A percentile compares a stretch with the other conserved stretches of the same genome.
Conservation (phyloP, 2,888 invertebrate genomes). For the Palloptera scutellata region DNA sequence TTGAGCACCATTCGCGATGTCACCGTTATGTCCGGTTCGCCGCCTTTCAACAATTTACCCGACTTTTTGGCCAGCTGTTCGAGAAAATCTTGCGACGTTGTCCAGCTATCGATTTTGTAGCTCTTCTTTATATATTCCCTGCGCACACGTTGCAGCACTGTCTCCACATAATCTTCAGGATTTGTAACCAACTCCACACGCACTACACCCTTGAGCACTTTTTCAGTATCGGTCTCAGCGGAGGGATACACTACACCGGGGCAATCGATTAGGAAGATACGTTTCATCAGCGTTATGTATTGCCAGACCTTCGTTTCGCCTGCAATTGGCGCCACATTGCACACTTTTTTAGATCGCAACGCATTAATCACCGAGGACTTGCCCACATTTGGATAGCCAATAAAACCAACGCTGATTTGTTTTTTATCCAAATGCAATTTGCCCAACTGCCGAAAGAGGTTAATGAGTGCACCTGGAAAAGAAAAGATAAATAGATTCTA, state of each 20-base stretch:
- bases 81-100: slow-evolving; percentile 84
- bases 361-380: slow-evolving; percentile 99
- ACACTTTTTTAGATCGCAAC: slow-evolving; percentile 94
- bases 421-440: slow-evolving; percentile 96
- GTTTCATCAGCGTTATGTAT: slow-evolving; percentile 96
- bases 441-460: slow-evolving; percentile 92
- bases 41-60: slow-evolving; percentile 93
- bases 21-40: slow-evolving; percentile 92
- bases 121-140: slow-evolving; percentile 89
- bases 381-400: slow-evolving; percentile 99
- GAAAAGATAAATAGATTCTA: slow-evolving; percentile 4
- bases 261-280: slow-evolving; percentile 97
- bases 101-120: slow-evolving; percentile 87
- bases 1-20: slow-evolving; percentile 95
- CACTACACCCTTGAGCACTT: slow-evolving; percentile 97
- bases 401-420: slow-evolving; percentile 98
- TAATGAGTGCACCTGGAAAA: slow-evolving; percentile 81
- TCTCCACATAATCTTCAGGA: slow-evolving; percentile 93
- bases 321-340: slow-evolving; percentile 98
- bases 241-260: slow-evolving; percentile 98
- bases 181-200: slow-evolving; percentile 92
- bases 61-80: slow-evolving; percentile 86
- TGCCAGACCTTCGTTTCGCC: slow-evolving; percentile 99
- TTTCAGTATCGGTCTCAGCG: slow-evolving; percentile 93
- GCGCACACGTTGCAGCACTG: slow-evolving; percentile 86